phyloP scores from a whole-genome alignment of 2,888 invertebrate genomes.

The Synanthedon formicaeformis region DNA sequence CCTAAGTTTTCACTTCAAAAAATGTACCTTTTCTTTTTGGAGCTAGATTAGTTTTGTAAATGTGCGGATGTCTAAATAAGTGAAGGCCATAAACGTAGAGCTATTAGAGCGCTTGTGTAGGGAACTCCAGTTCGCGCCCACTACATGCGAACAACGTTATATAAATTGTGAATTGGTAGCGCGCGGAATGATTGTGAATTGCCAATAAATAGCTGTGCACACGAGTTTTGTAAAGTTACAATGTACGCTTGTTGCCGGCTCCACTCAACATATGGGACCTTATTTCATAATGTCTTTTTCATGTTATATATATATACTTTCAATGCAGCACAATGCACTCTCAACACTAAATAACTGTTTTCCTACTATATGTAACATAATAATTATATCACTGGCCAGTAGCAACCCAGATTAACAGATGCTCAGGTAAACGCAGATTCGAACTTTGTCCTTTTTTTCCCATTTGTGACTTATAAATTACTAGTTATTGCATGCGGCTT shows the following conservation, averaged over 20 bases:
- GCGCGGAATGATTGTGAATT: constrained; percentile 51
- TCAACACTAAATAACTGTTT: too few relatives aligned
- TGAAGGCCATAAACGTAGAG: neutral
- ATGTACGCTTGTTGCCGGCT: constrained; percentile 30
- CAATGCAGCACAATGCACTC: too few relatives aligned
- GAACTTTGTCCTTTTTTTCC: too few relatives aligned
- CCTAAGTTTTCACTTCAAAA: too few relatives aligned
- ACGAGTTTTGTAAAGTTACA: constrained; percentile 32
- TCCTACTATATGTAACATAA: neutral
- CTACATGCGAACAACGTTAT: constrained; percentile 4
- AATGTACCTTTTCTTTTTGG: too few relatives aligned
- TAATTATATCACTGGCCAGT: too few relatives aligned
- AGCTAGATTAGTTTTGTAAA: too few relatives aligned
- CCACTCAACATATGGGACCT: constrained; percentile 14
- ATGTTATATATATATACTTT: neutral
- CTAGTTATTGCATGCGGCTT: too few relatives aligned
- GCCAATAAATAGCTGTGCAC: constrained; percentile 43
- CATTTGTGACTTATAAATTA: too few relatives aligned
- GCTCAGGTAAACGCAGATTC: too few relatives aligned
- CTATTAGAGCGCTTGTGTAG: neutral
- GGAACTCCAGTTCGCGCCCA: neutral
- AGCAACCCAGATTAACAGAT: too few relatives aligned
- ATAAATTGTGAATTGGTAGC: constrained; percentile 38
- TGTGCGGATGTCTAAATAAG: too few relatives aligned
- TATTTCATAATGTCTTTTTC: neutral